Conservation (phyloP, 2,113 vertebrate species). For the Grus americana region DNA sequence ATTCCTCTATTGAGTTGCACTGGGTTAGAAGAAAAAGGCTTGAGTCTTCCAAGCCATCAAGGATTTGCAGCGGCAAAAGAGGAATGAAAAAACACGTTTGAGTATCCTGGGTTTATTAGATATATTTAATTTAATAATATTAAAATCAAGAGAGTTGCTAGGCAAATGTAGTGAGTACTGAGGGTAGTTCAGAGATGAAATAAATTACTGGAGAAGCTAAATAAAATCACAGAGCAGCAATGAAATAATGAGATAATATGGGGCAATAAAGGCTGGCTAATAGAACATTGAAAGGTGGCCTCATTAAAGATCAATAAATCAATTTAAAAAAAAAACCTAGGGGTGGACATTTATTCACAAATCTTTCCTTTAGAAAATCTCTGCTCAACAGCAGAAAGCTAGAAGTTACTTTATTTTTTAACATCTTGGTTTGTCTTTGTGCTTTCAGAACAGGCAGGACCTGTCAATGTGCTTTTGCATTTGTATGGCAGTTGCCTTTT, state of each 20-base stretch:
- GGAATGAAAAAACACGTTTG: background rate
- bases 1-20: background rate
- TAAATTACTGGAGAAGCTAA: background rate
- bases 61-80: background rate
- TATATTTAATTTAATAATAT: background rate
- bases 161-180: background rate
- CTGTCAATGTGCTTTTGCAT: background rate
- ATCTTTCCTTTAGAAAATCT: background rate
- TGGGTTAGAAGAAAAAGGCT: background rate
- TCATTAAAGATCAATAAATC: conserved; percentile 25
- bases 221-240: conserved; percentile 10
- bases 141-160: conserved; percentile 10
- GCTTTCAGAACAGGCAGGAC: background rate
- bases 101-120: background rate
- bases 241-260: conserved; percentile 8
- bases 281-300: background rate
- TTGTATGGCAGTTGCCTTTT: background rate
- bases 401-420: background rate
- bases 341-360: background rate
- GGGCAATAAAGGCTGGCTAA: conserved; percentile 20
- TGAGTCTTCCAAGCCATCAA: background rate
- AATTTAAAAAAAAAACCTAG: background rate
- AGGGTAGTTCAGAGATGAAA: background rate
- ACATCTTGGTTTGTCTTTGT: background rate
- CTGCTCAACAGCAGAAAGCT: background rate